phyloP scores from a whole-genome alignment of 2,113 vertebrate genomes.

The Rhinolophus sinicus region DNA sequence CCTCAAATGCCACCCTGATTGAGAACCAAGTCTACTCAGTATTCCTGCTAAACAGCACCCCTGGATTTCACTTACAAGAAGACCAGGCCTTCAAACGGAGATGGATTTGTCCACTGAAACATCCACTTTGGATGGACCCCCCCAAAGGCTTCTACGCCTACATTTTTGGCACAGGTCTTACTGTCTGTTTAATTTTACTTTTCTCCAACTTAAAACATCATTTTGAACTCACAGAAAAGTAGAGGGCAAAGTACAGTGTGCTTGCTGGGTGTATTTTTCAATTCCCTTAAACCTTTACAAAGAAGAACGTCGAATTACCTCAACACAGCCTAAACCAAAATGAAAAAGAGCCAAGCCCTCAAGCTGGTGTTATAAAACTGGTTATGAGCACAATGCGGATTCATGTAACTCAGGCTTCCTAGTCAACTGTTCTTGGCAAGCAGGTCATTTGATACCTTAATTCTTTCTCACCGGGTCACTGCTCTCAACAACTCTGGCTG shows the following conservation, averaged over 20 bases:
- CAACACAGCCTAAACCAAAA: background rate
- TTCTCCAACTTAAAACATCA: background rate
- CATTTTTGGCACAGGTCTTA: background rate
- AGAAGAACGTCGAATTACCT: background rate
- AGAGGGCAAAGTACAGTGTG: background rate
- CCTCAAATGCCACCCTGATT: too few relatives aligned
- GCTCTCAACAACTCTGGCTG: constrained; percentile 66
- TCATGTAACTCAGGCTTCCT: constrained; percentile 61
- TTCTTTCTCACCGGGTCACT: constrained; percentile 55
- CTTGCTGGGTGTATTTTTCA: background rate
- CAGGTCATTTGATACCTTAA: constrained; percentile 45
- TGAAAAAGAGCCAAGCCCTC: background rate
- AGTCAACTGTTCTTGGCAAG: constrained; percentile 66
- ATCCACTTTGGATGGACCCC: background rate
- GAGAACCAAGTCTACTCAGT: background rate
- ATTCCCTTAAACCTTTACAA: constrained; percentile 31
- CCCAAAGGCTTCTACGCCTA: background rate
- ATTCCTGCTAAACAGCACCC: background rate
- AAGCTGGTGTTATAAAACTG: background rate
- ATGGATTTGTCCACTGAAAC: background rate
- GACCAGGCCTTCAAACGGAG: background rate
- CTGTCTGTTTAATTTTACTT: background rate
- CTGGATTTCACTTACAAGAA: background rate
- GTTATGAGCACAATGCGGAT: constrained; percentile 10
- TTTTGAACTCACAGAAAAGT: background rate